Base-by-base conservation (phyloP, 2,888 invertebrate species). In the Dryadula phaetusa region DNA sequence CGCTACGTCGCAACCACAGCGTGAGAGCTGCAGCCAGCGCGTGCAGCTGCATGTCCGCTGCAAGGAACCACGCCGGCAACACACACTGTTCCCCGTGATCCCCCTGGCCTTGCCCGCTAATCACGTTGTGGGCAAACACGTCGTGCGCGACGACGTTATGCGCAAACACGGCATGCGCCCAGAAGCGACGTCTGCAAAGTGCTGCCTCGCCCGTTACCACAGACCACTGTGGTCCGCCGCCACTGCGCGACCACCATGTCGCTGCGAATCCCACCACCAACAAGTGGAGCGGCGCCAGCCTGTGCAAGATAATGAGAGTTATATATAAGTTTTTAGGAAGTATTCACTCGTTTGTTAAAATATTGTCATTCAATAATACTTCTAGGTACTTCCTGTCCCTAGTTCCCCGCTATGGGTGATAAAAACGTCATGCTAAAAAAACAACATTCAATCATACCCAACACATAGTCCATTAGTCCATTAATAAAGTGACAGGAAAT, bases 21-120 rank as follows among this genome's bases (percentile, higher is more conserved):
- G 81, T 76, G 66, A 89, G 72, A 10, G 73, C 63, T 0, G 80
- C 69, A 3, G 82, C 77, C 52, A 82, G 18, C 7, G 83, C 16
- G 74, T 83, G 82, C 65, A 90, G 75, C 77, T 90, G 89, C 82
- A 85, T 82, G 70, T 90, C 89, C 34, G 82, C 88, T 0, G 88
- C 87, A 7, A 89, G 70, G 75, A 86, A 88, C 88, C 89, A 90
- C 0, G 87, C 82, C 67, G 85, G 89, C 42, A 85, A 74, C 16
- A 88, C 71, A 64, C 90, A 90, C 64, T 82, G 79, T n/a, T 83
- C 80, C 0, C 85, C 81, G 0, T 84, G 74, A 3, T 49, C 49
- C 16, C 49, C 49, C 49, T 49, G 49, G 6, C 25, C 3, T 1
- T 49, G 49, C n/a, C 49, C 0, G 77, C 65, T 22, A 1, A 84